A percentile compares a stretch with the other conserved stretches of the same genome.
Evolutionary conservation across 2,888 invertebrate genomes (phyloP).

Genomic region (Dryobotodes eremita): DNA sequence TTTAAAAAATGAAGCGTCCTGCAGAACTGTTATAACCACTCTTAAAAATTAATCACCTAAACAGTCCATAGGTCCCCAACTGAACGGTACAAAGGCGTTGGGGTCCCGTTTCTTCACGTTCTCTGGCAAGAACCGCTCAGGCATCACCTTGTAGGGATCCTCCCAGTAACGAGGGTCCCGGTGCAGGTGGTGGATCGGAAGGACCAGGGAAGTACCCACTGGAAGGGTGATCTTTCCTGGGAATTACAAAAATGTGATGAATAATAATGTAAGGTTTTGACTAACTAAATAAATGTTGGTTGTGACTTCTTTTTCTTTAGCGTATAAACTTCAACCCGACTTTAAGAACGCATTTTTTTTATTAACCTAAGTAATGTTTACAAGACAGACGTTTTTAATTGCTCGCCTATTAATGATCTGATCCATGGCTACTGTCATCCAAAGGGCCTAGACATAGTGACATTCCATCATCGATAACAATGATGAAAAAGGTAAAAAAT

Average conservation of each 20-base stretch:
- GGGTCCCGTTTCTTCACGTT: slow-evolving; percentile 79
- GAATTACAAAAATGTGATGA: slow-evolving; percentile 35
- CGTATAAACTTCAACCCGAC: too few relatives aligned
- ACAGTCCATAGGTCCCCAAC: slow-evolving; percentile 86
- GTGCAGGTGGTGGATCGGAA: slow-evolving; percentile 82
- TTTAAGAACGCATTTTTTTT: too few relatives aligned
- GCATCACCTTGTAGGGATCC: slow-evolving; percentile 79
- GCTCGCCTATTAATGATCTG: too few relatives aligned
- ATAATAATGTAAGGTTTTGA: neutral
- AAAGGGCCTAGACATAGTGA: too few relatives aligned
- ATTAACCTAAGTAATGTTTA: too few relatives aligned
- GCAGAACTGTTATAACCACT: neutral
- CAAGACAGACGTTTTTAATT: too few relatives aligned
- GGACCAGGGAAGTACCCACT: slow-evolving; percentile 79
- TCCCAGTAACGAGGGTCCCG: slow-evolving; percentile 82
- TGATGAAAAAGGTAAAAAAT: too few relatives aligned
- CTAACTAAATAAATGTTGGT: too few relatives aligned
- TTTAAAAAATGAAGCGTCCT: neutral
- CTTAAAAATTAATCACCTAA: slow-evolving; percentile 73
- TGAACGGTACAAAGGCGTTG: slow-evolving; percentile 84
- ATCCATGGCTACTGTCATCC: too few relatives aligned
- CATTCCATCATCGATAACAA: too few relatives aligned
- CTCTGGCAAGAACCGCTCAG: slow-evolving; percentile 82
- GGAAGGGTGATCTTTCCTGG: slow-evolving; percentile 81
- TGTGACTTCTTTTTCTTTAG: too few relatives aligned